phyloP scores from a whole-genome alignment of 2,797 vertebrate species.

The Xenentodon cancila region DNA sequence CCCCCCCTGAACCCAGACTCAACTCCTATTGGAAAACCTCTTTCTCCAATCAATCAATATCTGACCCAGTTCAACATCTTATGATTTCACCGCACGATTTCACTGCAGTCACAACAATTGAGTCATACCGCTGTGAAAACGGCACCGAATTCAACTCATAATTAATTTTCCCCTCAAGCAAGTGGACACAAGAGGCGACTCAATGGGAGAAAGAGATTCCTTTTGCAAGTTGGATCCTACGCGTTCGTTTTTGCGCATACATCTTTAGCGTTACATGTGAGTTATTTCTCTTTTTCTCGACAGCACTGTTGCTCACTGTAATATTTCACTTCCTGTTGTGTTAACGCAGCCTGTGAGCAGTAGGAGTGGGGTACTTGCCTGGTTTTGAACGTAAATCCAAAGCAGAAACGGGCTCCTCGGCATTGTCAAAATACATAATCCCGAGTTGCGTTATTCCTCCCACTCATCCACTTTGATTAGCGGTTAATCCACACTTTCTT shows the following conservation, averaged over 20 bases:
- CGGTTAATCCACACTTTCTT: constrained; percentile 50
- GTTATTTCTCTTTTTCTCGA: neutral
- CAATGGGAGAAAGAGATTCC: neutral
- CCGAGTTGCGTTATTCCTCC: constrained; percentile 51
- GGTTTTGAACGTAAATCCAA: constrained; percentile 55
- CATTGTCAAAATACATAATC: constrained; percentile 59
- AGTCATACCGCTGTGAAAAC: constrained; percentile 11
- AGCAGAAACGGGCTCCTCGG: constrained; percentile 59
- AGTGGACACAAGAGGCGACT: constrained; percentile 18
- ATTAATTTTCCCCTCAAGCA: constrained; percentile 18
- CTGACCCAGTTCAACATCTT: constrained; percentile 38
- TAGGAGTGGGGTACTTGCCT: constrained; percentile 69
- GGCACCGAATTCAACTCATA: constrained; percentile 31
- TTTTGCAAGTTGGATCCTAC: constrained; percentile 20
- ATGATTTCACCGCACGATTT: constrained; percentile 37
- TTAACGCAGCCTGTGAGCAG: constrained; percentile 24
- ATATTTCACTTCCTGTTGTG: constrained; percentile 22
- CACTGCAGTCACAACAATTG: constrained; percentile 34
- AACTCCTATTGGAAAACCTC: constrained; percentile 23
- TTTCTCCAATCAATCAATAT: constrained; percentile 22
- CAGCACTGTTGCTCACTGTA: constrained; percentile 47
- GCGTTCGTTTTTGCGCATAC: constrained; percentile 21
- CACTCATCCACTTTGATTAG: constrained; percentile 54
- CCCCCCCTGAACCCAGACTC: constrained; percentile 27
- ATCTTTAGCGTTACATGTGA: constrained; percentile 16